These are phyloP conservation scores for Nipponacmea schrenckii DNA, from an alignment of 2,888 invertebrate species.

Conservation along the genomic window DNA sequence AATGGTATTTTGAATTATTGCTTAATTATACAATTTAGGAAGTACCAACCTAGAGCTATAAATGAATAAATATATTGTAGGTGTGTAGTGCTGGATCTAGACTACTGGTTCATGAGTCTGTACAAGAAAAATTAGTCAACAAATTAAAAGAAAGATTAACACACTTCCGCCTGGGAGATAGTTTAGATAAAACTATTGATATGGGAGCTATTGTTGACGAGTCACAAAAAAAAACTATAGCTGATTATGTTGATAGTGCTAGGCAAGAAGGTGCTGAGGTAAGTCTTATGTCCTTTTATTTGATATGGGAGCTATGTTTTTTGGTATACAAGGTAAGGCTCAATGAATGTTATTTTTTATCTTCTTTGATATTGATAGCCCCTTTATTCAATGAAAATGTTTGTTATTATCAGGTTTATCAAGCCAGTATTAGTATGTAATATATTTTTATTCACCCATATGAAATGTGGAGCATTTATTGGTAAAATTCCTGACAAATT, in stretches of 20 bases:
- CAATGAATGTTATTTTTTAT: background rate
- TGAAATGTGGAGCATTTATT: too few relatives aligned
- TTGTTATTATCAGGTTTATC: too few relatives aligned
- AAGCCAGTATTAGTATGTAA: too few relatives aligned
- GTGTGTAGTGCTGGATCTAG: slow-evolving; percentile 71
- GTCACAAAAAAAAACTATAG: slow-evolving; percentile 53
- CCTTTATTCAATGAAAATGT: background rate
- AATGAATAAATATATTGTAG: slow-evolving; percentile 66
- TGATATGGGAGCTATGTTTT: background rate
- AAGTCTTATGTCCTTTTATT: too few relatives aligned
- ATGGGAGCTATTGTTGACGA: slow-evolving; percentile 68
- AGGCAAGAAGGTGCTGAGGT: slow-evolving; percentile 67
- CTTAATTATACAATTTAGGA: too few relatives aligned
- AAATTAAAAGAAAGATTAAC: slow-evolving; percentile 69
- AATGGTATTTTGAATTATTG: too few relatives aligned
- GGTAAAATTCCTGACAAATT: too few relatives aligned
- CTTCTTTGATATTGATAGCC: background rate
- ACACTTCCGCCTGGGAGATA: slow-evolving; percentile 66
- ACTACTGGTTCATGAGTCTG: slow-evolving; percentile 72
- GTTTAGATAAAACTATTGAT: slow-evolving; percentile 70
- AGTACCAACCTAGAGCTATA: too few relatives aligned
- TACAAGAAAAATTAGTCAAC: slow-evolving; percentile 68
- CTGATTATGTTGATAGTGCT: slow-evolving; percentile 56
- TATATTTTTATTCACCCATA: too few relatives aligned
- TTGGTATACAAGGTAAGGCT: background rate